Conservation (phyloP, 1,140 invertebrate species). For the Drosophila prosaltans region DNA sequence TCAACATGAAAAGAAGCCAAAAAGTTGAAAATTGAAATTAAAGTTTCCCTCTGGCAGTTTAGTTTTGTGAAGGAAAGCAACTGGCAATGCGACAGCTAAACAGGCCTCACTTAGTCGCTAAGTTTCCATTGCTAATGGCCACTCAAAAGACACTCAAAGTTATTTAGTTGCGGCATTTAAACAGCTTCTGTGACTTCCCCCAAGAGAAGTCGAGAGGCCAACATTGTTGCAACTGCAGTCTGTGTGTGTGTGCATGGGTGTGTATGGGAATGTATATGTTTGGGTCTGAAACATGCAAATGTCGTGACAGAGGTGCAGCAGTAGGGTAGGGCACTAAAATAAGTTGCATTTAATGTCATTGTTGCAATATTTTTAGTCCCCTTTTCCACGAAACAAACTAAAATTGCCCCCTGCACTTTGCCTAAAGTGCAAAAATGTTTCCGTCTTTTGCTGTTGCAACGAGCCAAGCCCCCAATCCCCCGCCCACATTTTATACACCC, state of each 20-base stretch:
- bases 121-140: constrained; percentile 71
- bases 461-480: constrained; percentile 22
- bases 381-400: background rate
- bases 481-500: constrained; percentile 6
- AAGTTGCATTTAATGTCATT: constrained; percentile 81
- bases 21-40: constrained; percentile 5
- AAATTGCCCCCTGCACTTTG: constrained; percentile 70
- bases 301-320: constrained; percentile 4
- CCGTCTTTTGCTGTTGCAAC: constrained; percentile 63
- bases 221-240: constrained; percentile 52
- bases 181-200: constrained; percentile 28
- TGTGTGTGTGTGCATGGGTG: constrained; percentile 11
- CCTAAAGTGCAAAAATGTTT: constrained; percentile 78
- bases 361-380: constrained; percentile 72
- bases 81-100: constrained; percentile 47
- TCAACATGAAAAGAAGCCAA: background rate
- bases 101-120: constrained; percentile 63
- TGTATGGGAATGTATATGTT: constrained; percentile 14
- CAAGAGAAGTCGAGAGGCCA: constrained; percentile 22
- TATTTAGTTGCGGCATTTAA: constrained; percentile 80
- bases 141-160: constrained; percentile 78
- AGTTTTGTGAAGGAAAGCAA: constrained; percentile 17
- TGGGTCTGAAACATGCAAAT: constrained; percentile 59
- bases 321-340: constrained; percentile 45
- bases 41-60: background rate